Conservation (phyloP, 2,113 vertebrate species). For the Microcebus griseorufus region DNA sequence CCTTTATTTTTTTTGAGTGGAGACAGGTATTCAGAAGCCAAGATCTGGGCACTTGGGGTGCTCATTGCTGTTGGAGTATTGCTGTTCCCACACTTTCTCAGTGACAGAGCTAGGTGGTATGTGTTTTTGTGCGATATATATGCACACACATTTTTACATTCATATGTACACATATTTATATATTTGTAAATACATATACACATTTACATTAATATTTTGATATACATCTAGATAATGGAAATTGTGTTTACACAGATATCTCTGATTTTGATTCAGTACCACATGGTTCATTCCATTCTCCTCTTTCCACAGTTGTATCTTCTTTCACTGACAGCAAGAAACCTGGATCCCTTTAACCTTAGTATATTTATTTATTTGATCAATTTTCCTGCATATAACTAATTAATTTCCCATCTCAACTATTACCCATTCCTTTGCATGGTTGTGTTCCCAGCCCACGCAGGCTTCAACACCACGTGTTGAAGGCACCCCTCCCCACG, state of each 20-base stretch:
- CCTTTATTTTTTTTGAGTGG: not conserved
- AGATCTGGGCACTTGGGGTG: not conserved
- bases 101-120: not conserved
- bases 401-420: not conserved
- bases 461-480: not conserved
- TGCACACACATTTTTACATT: not conserved
- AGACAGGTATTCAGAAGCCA: not conserved
- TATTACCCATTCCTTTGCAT: not conserved
- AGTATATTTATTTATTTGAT: not conserved
- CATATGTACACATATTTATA: not conserved
- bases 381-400: not conserved
- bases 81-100: not conserved
- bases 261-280: not conserved
- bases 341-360: not conserved
- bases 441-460: not conserved
- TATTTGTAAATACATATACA: not conserved
- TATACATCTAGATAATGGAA: not conserved
- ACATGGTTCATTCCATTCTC: not conserved
- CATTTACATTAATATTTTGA: not conserved
- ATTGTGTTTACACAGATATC: not conserved
- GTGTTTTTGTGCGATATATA: not conserved
- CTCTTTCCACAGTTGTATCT: too few relatives aligned
- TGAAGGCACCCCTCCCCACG: not conserved
- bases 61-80: not conserved
- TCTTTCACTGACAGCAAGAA: too few relatives aligned